Evolutionary conservation across 2,797 vertebrate genomes (phyloP), one percentile per base, ranked within the genome.

Genomic region (Phoxinus dragarum): DNA sequence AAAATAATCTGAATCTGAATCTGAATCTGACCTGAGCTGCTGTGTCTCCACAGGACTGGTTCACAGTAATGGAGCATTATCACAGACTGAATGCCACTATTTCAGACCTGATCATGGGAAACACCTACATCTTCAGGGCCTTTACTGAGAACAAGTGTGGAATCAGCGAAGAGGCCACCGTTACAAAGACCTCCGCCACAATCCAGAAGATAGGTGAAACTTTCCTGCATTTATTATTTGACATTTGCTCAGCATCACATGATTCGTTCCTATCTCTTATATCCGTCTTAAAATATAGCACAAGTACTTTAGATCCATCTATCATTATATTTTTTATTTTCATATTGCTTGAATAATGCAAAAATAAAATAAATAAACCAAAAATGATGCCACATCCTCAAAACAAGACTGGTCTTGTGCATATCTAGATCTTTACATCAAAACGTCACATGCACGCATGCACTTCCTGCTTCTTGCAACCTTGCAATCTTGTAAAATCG

Each of bases 101-200:
- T 93, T 99, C 98, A 0, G 97, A 99, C 94, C 97, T 99, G 92
- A 97, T 99, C 92, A 96, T 99, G 84, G 98, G 98, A 86, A 99
- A 99, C 89, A 95, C 93, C 8, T 99, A 99, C 94, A 94, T 91
- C 87, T 99, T 99, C 93, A 95, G 96, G 4, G 96, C 96, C 85
- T 99, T 96, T 27, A 76, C 97, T 0, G 98, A 99, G 90, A 99
- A 99, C 74, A 94, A 96, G 89, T 96, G 95, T 0, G 98, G 98
- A 52, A 90, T 95, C 17, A 98, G 98, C 0, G 87, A 95, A 66
- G 87, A 75, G 0, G 92, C 96, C 0, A 90, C 95, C 0, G 0
- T 92, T 9, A 90, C 96, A 87, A 95, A 97, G 34, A 88, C 78
- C 0, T 88, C 93, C 3, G 97, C 97, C 66, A 90, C 92, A 77